A percentile compares a stretch with the other conserved stretches of the same genome.
phyloP scores from a whole-genome alignment of 2,888 invertebrate species.

The Aethes cnicana region DNA sequence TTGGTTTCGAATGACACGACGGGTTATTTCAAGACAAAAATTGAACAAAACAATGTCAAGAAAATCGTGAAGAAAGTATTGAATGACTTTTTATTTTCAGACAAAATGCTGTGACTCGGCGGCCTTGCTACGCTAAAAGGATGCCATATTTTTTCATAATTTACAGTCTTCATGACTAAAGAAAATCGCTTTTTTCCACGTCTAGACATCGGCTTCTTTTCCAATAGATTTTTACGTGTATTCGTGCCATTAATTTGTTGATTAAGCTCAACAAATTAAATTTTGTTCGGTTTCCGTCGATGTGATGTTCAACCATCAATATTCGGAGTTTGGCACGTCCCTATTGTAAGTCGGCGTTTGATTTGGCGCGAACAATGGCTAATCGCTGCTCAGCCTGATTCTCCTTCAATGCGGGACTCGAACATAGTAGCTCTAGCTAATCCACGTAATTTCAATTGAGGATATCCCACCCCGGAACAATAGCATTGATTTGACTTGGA shows the following conservation, averaged over 20 bases:
- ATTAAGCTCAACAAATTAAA: neutral
- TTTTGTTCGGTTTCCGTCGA: too few relatives aligned
- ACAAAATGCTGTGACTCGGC: neutral
- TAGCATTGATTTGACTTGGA: neutral
- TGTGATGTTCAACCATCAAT: neutral
- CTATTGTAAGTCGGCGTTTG: neutral
- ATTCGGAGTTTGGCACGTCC: neutral
- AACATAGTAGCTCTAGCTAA: neutral
- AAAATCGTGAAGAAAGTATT: too few relatives aligned
- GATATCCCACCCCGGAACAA: neutral
- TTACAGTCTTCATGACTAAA: constrained; percentile 5
- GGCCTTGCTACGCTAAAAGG: neutral
- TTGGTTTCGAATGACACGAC: too few relatives aligned
- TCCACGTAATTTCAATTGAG: neutral
- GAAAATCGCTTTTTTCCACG: neutral
- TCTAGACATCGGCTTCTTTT: constrained; percentile 1
- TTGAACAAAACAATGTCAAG: neutral
- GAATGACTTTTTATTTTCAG: neutral
- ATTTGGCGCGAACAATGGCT: neutral
- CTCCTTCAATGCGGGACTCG: neutral
- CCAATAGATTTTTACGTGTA: neutral
- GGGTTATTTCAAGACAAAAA: too few relatives aligned
- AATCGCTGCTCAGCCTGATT: constrained; percentile 5
- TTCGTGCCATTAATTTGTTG: neutral
- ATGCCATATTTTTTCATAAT: neutral